These are phyloP conservation scores for Procavia capensis DNA, from an alignment of 2,113 vertebrate genomes.

Conservation along the genomic window DNA sequence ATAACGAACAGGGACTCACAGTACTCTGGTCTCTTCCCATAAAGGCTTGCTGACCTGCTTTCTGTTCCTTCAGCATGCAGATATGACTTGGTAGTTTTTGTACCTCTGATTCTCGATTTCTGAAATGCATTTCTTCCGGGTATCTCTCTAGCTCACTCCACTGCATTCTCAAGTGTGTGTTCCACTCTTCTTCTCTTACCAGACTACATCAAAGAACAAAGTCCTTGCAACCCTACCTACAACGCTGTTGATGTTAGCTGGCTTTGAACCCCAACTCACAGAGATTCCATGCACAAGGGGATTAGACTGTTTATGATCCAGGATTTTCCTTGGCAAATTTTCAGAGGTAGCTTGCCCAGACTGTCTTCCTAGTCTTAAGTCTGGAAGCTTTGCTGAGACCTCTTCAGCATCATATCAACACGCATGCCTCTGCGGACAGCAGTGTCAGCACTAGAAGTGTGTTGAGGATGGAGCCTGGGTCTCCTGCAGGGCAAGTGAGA, in stretches of 20 bases:
- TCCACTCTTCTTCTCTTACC: too few relatives aligned
- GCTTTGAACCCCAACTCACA: background rate
- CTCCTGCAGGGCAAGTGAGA: background rate
- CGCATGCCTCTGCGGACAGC: background rate
- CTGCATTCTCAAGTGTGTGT: rapidly evolving
- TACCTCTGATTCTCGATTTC: background rate
- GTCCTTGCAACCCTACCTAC: background rate
- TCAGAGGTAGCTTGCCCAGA: background rate
- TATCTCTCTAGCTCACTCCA: too few relatives aligned
- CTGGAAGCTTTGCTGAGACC: background rate
- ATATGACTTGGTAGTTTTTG: background rate
- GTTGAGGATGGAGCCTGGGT: background rate
- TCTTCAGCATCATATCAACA: background rate
- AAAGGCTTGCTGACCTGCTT: background rate
- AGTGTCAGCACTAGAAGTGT: background rate
- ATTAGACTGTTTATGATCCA: background rate
- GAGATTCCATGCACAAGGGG: background rate
- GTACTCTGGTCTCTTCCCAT: background rate
- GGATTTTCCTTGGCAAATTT: background rate
- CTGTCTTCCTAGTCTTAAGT: background rate
- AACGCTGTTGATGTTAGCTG: background rate
- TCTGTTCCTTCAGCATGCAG: background rate
- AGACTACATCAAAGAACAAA: background rate
- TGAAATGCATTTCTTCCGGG: rapidly evolving
- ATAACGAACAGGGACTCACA: rapidly evolving